Base-by-base conservation (phyloP, 2,113 vertebrate species). In the Origma solitaria region DNA sequence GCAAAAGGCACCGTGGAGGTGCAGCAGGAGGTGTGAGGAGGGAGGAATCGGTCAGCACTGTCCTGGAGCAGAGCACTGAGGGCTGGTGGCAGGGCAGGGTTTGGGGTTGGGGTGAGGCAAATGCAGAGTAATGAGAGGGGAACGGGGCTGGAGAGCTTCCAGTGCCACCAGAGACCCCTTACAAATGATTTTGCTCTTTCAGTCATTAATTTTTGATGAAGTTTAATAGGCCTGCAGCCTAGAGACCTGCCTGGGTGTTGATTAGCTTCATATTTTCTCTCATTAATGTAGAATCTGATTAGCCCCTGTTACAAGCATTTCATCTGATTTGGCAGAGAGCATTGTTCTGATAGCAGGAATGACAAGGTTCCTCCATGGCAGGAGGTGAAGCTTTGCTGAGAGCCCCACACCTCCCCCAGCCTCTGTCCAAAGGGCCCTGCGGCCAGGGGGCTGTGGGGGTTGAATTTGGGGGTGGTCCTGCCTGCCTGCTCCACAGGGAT, bases 121-220 rank as follows among this genome's bases (percentile, higher is more conserved):
- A 92, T 95, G 96, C 97, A 50, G 60, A 58, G 94, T 68, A 97
- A 97, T 79, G 96, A 98, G 98, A 98, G 97, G 97, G 96, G 97
- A 97, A 92, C 76, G 40, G 96, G 96, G 81, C 97, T 97, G 91
- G 56, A 95, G 97, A 97, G 88, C 95, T 96, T 82, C 97, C 77
- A 53, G 94, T 82, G 96, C 98, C 98, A 97, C 98, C 94, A 96
- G 98, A 98, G 98, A 98, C 97, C 97, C 97, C 97, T 98, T 98
- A 97, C 98, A 98, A 98, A 98, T 83, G 89, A 95, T 98, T 98
- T 97, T 98, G 97, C 98, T 98, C 97, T 96, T 97, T 97, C 97
- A 98, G 97, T 98, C 98, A 99, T 99, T 99, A 99, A 99, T 98
- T 98, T 98, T 99, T 98, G 98, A 99, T 98, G 97, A 98, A 97